Evolutionary conservation across 64 coral and sea anemone species (phyloP), one percentile per base, ranked within the genome.

Genomic region (Montipora efflorescens): DNA sequence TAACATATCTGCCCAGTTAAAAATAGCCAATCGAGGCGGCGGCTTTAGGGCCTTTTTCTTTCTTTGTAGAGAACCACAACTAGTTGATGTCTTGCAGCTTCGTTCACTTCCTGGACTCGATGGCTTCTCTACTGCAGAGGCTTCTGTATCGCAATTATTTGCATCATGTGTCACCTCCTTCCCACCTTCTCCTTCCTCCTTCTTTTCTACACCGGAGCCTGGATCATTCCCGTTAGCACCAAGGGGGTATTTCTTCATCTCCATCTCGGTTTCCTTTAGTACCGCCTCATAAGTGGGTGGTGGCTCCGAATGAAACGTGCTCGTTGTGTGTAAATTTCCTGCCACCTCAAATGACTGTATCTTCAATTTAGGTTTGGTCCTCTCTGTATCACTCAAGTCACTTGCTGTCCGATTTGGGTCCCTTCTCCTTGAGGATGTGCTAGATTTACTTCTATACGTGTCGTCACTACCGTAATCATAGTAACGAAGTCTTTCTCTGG

Each of bases 1-100:
- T 1, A 99, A 75, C 5, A 99, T 67, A 77, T 99, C 98, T 6
- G 98, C 98, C 98, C 98, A 99, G 90, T 99, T 99, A 20, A 99
- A 93, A 73, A 99, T 99, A 18, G 98, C 95, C 53, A 99, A 48
- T 21, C 95, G 90, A 2, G 98, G 98, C 57, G 92, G 95, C 11
- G 98, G 98, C 76, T 99, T 99, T 4, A 99, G 90, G 16, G 82
- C 95, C 61, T 95, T 94, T 69, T 90, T 84, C 69, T 89, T 91
- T 15, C 96, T 86, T 20, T 70, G 66, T 6, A 86, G 19, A 14
- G 91, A 94, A 2, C 96, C 96, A 66, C 93, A 93, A 49, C 92
- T 93, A 3, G 92, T 88, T 16, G 92, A 95, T 4, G 96, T 97
- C 1, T 91, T 97, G 49, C 90, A 97, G n/a, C 96, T 97, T 14